Percentiles rank a stretch among this genome's conserved stretches.
Evolutionary conservation across 2,888 invertebrate species (phyloP).

Genomic region (Meghimatium bilineatum): DNA sequence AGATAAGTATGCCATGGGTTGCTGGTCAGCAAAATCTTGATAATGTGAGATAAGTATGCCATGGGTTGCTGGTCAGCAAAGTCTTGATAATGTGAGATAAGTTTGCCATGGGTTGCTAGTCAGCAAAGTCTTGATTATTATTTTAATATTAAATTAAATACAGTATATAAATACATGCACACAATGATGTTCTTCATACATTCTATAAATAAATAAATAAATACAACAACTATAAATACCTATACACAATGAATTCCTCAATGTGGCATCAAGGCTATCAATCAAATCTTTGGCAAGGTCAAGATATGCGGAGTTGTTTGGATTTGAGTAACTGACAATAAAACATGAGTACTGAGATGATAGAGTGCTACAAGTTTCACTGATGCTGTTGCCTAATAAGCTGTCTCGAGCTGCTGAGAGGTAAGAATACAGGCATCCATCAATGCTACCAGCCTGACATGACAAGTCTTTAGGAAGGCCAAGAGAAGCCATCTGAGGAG

Average conservation of each 20-base stretch:
- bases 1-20: no score
- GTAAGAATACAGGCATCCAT: constrained; percentile 26
- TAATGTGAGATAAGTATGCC: no score
- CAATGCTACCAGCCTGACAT: constrained; percentile 33
- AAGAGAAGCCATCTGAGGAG: constrained; percentile 13
- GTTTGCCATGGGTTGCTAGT: no score
- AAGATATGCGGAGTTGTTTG: background rate
- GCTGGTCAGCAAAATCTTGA: no score
- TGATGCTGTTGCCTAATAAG: background rate
- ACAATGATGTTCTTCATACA: no score
- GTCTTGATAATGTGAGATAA: no score
- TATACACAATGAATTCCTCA: background rate
- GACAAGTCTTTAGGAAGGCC: constrained; percentile 31
- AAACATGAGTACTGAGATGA: constrained; percentile 20
- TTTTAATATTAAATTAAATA: no score
- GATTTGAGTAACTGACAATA: background rate
- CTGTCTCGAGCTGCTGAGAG: background rate
- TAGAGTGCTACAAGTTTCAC: background rate
- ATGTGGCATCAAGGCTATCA: background rate
- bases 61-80: no score
- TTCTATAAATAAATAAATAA: no score
- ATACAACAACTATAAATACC: no score
- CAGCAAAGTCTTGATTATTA: no score
- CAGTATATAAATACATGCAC: no score
- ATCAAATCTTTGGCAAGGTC: constrained; percentile 25